Evolutionary conservation across 2,113 vertebrate genomes (phyloP), one percentile per base, ranked within the genome.

Genomic region (Halcyon senegalensis): DNA sequence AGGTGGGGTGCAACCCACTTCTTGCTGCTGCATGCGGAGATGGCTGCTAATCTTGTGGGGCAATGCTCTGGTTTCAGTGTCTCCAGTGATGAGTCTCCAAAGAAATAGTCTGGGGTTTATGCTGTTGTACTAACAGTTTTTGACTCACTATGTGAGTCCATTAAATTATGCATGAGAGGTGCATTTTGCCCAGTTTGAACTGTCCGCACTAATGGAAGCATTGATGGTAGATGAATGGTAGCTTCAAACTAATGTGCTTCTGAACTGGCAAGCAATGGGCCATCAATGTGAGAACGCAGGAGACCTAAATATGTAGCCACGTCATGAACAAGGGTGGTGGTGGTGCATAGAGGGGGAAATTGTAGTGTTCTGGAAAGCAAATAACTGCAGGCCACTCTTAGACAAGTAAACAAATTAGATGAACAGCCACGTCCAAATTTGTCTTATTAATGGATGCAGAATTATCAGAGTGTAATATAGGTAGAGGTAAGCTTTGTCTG

Each of bases 111-210:
- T 84, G 75, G 72, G 31, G 3, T 84, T 94, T 75, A 62, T 58
- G 74, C 76, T 90, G 68, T 58, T 87, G 72, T 78, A 39, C 35
- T 84, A 84, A 92, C 79, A 67, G 72, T 46, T 94, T 94, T 96
- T 90, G 87, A 82, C 87, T 96, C 48, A 0, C 86, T 92, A 7
- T 81, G 43, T 88, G 87, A 90, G 44, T 12, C 64, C 60, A 48
- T 84, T 94, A 87, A 94, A 96, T 96, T 75, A 93, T 94, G 87
- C 62, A 94, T 59, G 90, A 94, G 93, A 59, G 74, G 63, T 89
- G 74, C 83, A 58, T 84, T 97, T 84, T 93, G 72, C 73, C 91
- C 73, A 44, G 79, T 93, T 94, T 87, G 87, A 95, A 79, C 82
- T 91, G 87, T 90, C 91, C 73, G 25, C 30, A 2, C 79, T 95